Percentiles rank a stretch among this genome's conserved stretches.
Conservation (phyloP, 2,113 vertebrate species). For the Ameiurus melas region DNA sequence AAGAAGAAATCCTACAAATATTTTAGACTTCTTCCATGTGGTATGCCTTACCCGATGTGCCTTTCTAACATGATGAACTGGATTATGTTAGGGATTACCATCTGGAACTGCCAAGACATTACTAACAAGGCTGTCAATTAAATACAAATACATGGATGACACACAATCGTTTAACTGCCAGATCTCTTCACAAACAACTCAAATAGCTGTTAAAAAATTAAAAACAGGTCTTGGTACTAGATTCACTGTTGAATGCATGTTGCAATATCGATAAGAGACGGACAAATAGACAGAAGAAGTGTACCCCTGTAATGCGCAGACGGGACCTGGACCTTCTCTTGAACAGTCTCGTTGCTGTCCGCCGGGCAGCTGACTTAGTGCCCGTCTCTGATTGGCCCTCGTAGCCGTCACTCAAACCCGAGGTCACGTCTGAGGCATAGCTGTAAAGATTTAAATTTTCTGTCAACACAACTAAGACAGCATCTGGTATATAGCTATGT, state of each 20-base stretch:
- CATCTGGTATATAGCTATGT: no score
- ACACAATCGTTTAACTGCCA: background rate
- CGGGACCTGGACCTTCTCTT: slow-evolving; percentile 80
- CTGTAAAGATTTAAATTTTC: slow-evolving; percentile 60
- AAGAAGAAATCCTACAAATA: background rate
- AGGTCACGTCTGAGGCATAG: slow-evolving; percentile 85
- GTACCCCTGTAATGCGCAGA: slow-evolving; percentile 85
- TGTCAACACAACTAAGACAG: background rate
- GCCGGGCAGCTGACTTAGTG: slow-evolving; percentile 57
- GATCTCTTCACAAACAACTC: background rate
- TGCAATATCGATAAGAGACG: background rate
- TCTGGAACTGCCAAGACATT: background rate
- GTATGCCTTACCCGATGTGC: background rate
- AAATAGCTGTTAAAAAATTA: background rate
- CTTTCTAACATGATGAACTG: background rate
- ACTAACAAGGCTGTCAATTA: background rate
- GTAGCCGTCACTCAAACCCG: slow-evolving; percentile 83
- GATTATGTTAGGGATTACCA: background rate
- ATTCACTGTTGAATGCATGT: background rate
- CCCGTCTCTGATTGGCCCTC: slow-evolving; percentile 79
- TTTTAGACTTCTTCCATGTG: background rate
- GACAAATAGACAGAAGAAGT: background rate
- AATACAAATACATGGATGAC: background rate
- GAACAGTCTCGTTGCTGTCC: slow-evolving; percentile 70
- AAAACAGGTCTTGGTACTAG: background rate